A percentile compares a stretch with the other conserved stretches of the same genome.
Evolutionary conservation across 2,797 vertebrate species (phyloP).

Genomic region (Onychomys torridus): DNA sequence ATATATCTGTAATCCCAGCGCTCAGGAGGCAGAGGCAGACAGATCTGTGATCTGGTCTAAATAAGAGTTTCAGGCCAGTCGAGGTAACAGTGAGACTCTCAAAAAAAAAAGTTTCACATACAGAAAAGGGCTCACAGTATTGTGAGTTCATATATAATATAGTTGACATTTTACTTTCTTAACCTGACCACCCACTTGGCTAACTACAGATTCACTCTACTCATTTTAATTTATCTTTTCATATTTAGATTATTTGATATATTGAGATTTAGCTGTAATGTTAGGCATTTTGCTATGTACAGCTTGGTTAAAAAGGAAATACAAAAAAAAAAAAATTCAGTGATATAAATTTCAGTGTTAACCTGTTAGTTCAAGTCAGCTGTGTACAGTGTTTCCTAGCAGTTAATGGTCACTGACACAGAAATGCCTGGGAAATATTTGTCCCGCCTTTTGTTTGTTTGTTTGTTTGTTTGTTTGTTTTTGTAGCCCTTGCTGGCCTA

Average conservation of each 20-base stretch:
- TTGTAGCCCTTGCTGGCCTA: not conserved
- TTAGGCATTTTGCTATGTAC: not conserved
- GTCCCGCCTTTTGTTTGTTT: not conserved
- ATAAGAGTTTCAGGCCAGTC: not conserved
- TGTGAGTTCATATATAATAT: not conserved
- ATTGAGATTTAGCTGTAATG: not conserved
- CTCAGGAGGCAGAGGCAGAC: not conserved
- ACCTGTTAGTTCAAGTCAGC: not conserved
- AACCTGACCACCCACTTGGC: not conserved
- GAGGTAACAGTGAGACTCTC: not conserved
- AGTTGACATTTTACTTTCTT: not conserved
- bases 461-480: not conserved
- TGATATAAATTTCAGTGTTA: not conserved
- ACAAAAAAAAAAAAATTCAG: not conserved
- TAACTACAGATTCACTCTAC: slow-evolving; percentile 27
- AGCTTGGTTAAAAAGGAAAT: not conserved
- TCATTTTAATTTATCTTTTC: not conserved
- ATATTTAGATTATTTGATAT: slow-evolving; percentile 35
- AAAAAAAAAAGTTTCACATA: not conserved
- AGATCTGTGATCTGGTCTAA: not conserved
- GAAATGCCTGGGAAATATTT: not conserved
- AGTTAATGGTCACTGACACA: not conserved
- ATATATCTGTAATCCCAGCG: not conserved
- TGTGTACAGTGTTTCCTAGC: not conserved
- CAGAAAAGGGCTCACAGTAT: not conserved